Conservation (phyloP, 1,140 invertebrate species). For the Lepidurus apus region DNA sequence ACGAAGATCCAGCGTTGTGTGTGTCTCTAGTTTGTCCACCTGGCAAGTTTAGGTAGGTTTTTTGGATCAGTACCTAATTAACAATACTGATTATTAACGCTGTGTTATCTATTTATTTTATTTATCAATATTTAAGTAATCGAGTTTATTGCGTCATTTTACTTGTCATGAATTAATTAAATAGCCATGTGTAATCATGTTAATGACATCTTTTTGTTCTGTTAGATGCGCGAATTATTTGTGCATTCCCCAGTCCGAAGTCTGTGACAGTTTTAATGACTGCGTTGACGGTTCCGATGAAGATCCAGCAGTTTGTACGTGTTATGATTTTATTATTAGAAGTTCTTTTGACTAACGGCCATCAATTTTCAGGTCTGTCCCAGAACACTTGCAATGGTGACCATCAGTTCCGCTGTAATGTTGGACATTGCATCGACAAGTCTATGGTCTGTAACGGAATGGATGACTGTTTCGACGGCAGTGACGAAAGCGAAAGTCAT, state of each 20-base stretch:
- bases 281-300: conserved; percentile 66
- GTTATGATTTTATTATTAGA: conserved; percentile 33
- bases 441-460: conserved; percentile 61
- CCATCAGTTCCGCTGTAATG: conserved; percentile 57
- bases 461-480: conserved; percentile 60
- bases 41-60: conserved; percentile 41
- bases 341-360: conserved; percentile 31
- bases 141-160: too few species aligned
- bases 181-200: too few species aligned
- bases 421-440: conserved; percentile 61
- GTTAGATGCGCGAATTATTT: conserved; percentile 48
- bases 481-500: conserved; percentile 49
- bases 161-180: too few species aligned
- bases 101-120: too few species aligned
- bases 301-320: conserved; percentile 41
- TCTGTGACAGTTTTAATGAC: conserved; percentile 61
- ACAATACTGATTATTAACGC: not conserved
- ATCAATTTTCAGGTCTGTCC: conserved; percentile 10
- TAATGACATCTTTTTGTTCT: conserved; percentile 1
- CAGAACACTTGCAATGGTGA: conserved; percentile 42
- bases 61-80: not conserved
- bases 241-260: conserved; percentile 46
- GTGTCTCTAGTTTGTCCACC: conserved; percentile 42
- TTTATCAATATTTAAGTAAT: too few species aligned
- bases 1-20: conserved; percentile 50